These are phyloP conservation scores for Caerostris darwini DNA, from an alignment of 1,140 invertebrate genomes.

Conservation along the genomic window DNA sequence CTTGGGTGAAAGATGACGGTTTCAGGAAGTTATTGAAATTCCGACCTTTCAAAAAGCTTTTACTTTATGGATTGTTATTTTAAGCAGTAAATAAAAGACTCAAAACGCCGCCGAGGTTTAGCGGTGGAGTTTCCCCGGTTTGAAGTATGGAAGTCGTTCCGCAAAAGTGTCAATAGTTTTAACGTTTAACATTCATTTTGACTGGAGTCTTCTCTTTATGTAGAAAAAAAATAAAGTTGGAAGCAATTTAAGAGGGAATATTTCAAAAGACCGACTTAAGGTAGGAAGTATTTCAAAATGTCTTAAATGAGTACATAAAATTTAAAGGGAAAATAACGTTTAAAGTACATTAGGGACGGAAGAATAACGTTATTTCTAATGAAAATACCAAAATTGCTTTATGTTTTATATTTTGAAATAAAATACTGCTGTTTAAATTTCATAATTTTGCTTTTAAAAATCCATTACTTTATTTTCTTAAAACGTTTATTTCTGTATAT, in stretches of 20 bases:
- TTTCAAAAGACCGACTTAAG: background rate
- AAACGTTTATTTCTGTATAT: too few relatives aligned
- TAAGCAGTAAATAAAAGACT: conserved; percentile 73
- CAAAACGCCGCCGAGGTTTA: conserved; percentile 52
- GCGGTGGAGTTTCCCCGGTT: background rate
- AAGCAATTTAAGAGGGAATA: conserved; percentile 28
- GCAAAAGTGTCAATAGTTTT: conserved; percentile 62
- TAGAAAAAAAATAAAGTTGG: background rate
- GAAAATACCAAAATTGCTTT: too few relatives aligned
- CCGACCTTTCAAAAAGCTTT: conserved; percentile 69
- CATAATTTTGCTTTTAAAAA: too few relatives aligned
- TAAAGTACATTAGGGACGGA: background rate
- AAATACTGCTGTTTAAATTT: too few relatives aligned
- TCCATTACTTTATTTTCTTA: too few relatives aligned
- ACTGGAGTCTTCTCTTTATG: background rate
- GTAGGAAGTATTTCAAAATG: background rate
- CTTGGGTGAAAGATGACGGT: conserved; percentile 56
- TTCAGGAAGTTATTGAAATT: conserved; percentile 77
- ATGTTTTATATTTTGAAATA: too few relatives aligned
- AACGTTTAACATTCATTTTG: conserved; percentile 48
- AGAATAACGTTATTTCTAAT: background rate
- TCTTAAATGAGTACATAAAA: background rate
- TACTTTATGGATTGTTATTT: conserved; percentile 77
- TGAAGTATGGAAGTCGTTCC: conserved; percentile 63
- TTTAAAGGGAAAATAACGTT: background rate